Base-by-base conservation (phyloP, 2,113 vertebrate genomes). In the Plestiodon gilberti region DNA sequence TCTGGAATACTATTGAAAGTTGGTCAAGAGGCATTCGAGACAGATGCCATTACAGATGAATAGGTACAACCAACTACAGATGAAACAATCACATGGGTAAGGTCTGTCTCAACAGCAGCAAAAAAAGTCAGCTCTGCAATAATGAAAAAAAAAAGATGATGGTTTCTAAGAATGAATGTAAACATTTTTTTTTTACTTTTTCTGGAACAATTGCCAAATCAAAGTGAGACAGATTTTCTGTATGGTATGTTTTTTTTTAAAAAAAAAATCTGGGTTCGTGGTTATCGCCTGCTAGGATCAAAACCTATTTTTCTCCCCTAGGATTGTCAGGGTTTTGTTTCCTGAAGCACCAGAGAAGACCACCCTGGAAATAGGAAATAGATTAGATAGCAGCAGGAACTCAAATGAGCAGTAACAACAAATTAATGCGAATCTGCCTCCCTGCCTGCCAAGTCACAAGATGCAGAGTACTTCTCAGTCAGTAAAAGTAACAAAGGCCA, bases 401-500 rank as follows among this genome's bases (percentile, higher is more conserved):
- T 90, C 83, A 92, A 93, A 92, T 80, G 14, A 93, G 87, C 77
- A 90, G 86, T 6, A 83, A 57, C 67, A 88, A 59, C 75, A 76
- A 33, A 23, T 4, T 78, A 0, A 0, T 81, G 83, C 91, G 35
- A 88, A 79, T 89, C 89, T 78, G 87, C 90, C 87, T 90, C 87
- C 81, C 77, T 93, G 90, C n/a, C 78, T 88, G 74, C 55, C 38
- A 83, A 62, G 38, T 91, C 93, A 89, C 79, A 89, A 93, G 76
- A 90, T 93, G 87, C 0, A 0, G 67, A 92, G 86, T 82, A 86
- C 78, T 93, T 81, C 88, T 92, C 74, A 84, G 84, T 20, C 78
- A 82, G 87, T 89, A 92, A 91, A 87, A 93, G 83, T 75, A 86
- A 87, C 85, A 94, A 94, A 94, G 90, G 87, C 92, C 94, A 94